A percentile compares a stretch with the other conserved stretches of the same genome.
Conservation (phyloP, 1,140 invertebrate genomes). For the Saccostrea glomerata region DNA sequence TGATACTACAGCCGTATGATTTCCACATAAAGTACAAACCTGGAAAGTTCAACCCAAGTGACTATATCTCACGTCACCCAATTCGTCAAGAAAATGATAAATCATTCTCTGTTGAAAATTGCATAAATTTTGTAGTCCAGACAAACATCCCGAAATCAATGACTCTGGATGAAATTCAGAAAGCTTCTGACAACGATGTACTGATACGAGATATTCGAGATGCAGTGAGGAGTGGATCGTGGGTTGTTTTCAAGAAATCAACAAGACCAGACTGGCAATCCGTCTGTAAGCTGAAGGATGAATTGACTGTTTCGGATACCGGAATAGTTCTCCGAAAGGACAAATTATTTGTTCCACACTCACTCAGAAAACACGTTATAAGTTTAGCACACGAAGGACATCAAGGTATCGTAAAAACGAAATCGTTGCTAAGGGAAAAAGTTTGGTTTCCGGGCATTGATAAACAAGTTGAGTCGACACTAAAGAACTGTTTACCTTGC, state of each 20-base stretch:
- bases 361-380: background rate
- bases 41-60: constrained; percentile 42
- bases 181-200: background rate
- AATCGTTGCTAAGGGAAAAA: constrained; percentile 57
- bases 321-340: constrained; percentile 28
- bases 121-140: constrained; percentile 42
- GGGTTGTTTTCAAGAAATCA: background rate
- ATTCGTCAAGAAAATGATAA: background rate
- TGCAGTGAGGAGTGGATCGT: background rate
- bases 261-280: background rate
- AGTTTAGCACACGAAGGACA: constrained; percentile 72
- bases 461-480: constrained; percentile 14
- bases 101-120: constrained; percentile 19
- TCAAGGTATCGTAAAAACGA: constrained; percentile 70
- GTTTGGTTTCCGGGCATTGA: too few species aligned
- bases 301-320: background rate
- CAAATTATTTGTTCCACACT: constrained; percentile 39
- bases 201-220: background rate
- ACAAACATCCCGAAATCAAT: constrained; percentile 42
- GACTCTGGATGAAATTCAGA: constrained; percentile 36
- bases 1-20: too few species aligned
- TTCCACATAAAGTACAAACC: too few species aligned
- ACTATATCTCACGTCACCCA: constrained; percentile 46
- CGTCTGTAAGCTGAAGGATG: background rate
- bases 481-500: too few species aligned